phyloP scores from a whole-genome alignment of 2,888 invertebrate genomes.

The Eristalis pertinax region DNA sequence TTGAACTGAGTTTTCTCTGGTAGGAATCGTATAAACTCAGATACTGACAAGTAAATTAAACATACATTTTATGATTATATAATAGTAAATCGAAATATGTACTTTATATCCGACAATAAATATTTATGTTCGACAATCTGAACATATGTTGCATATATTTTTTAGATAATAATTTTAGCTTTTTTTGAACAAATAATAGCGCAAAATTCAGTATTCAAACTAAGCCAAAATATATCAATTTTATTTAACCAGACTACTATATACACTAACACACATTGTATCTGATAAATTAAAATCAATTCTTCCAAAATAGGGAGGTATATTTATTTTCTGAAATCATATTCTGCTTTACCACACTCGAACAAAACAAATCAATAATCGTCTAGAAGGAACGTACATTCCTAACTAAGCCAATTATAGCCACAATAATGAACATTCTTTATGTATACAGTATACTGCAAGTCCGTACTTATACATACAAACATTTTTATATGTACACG shows the following conservation, averaged over 20 bases:
- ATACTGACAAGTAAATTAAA: no score
- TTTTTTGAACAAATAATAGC: no score
- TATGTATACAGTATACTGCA: neutral
- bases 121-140: no score
- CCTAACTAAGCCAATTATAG: constrained; percentile 34
- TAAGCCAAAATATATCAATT: neutral
- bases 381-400: neutral
- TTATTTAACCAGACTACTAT: no score
- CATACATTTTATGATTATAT: no score
- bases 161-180: no score
- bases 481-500: neutral
- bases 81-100: no score
- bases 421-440: constrained; percentile 15
- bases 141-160: no score
- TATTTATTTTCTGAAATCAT: neutral
- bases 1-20: no score
- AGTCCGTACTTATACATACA: neutral
- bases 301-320: neutral
- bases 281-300: neutral
- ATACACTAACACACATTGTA: neutral
- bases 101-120: no score
- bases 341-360: neutral
- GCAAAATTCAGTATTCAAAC: neutral
- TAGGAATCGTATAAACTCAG: no score
- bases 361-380: constrained; percentile 32